Evolutionary conservation across 2,797 vertebrate species (phyloP).

Genomic region (Falco berigora): DNA sequence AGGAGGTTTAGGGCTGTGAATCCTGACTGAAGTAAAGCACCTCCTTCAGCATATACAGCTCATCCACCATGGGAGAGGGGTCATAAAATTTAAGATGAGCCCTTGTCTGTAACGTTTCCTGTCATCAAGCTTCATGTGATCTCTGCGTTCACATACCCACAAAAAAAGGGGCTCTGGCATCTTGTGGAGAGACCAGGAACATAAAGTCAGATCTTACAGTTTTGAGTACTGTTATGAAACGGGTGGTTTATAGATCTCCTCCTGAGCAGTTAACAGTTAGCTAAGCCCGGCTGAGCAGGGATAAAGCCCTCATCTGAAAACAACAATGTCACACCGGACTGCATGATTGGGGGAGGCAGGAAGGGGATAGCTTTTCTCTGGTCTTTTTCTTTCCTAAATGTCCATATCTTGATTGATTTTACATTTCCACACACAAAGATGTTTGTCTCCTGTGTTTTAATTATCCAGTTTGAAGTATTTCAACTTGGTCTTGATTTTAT

Average conservation of each 20-base stretch:
- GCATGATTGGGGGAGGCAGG: background rate
- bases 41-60: background rate
- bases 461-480: background rate
- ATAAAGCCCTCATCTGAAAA: background rate
- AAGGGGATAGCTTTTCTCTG: background rate
- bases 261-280: background rate
- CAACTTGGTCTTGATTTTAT: background rate
- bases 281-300: background rate
- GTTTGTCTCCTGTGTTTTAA: background rate
- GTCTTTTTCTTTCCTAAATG: background rate
- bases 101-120: background rate
- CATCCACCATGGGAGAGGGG: background rate
- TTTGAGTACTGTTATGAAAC: background rate
- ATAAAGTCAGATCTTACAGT: background rate
- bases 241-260: background rate
- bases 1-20: background rate
- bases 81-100: background rate
- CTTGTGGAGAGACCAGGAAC: background rate
- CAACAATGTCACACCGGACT: background rate
- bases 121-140: background rate
- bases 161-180: background rate
- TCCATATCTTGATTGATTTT: slow-evolving; percentile 9
- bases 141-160: background rate
- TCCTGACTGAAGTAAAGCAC: background rate
- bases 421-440: background rate